Conservation (phyloP, 2,113 vertebrate genomes). For the Hemibagrus wyckioides region DNA sequence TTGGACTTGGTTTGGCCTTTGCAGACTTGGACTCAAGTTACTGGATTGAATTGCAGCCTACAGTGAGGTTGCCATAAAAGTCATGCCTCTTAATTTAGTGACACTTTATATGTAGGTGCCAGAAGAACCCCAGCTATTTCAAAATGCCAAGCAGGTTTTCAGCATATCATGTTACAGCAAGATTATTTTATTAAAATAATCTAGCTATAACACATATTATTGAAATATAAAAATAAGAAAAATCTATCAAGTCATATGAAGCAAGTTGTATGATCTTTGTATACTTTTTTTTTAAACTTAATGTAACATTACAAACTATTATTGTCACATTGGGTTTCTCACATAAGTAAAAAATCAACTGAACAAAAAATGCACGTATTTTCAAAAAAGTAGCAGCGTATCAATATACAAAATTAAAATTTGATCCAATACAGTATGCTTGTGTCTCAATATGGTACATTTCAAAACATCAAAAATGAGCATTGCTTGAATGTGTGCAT, state of each 20-base stretch:
- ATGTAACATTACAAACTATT: not conserved
- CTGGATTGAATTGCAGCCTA: slow-evolving; percentile 4
- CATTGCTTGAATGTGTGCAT: no score
- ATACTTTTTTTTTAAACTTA: not conserved
- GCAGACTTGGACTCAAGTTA: not conserved
- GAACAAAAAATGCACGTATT: not conserved
- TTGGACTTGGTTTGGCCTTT: not conserved
- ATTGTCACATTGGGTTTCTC: not conserved
- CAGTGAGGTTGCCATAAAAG: not conserved
- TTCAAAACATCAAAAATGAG: no score
- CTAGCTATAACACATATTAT: not conserved
- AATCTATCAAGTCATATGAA: not conserved
- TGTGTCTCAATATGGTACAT: not conserved
- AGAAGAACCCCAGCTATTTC: not conserved
- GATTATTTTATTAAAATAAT: not conserved
- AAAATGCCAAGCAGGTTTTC: not conserved
- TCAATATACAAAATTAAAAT: not conserved
- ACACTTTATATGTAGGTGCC: not conserved
- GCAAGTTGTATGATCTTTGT: not conserved
- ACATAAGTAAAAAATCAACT: not conserved
- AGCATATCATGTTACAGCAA: not conserved
- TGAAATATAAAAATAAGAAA: not conserved
- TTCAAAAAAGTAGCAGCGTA: not conserved
- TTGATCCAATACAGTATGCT: not conserved
- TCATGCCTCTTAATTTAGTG: not conserved